A percentile compares a stretch with the other conserved stretches of the same genome.
Conservation (phyloP, 2,888 invertebrate species). For the Hylaea fasciaria region DNA sequence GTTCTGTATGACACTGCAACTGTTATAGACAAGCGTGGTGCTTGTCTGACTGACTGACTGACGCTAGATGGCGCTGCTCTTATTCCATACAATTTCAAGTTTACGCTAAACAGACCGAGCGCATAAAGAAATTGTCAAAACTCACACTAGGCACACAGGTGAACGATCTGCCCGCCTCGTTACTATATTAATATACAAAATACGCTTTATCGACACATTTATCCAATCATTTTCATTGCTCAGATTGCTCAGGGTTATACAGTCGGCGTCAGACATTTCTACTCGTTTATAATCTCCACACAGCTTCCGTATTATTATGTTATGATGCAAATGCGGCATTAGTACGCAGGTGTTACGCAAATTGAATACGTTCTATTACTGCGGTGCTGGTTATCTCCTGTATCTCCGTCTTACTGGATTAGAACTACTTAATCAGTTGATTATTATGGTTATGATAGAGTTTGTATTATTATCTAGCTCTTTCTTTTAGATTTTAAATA, state of each 20-base stretch:
- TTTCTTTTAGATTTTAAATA: background rate
- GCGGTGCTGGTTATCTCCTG: slow-evolving; percentile 28
- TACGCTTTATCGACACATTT: too few species aligned
- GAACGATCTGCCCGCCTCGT: too few species aligned
- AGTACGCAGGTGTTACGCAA: slow-evolving; percentile 30
- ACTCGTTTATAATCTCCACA: slow-evolving; percentile 27
- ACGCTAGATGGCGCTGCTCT: too few species aligned
- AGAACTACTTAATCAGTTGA: slow-evolving; percentile 2
- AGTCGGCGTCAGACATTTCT: slow-evolving; percentile 16
- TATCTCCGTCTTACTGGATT: slow-evolving; percentile 19
- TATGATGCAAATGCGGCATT: slow-evolving; percentile 34
- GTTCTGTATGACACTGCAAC: too few species aligned
- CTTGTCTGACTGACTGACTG: too few species aligned
- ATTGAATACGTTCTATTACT: slow-evolving; percentile 32
- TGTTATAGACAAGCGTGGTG: too few species aligned
- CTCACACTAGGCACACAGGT: too few species aligned
- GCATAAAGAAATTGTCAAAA: too few species aligned
- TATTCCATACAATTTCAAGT: too few species aligned
- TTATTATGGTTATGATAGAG: slow-evolving; percentile 16
- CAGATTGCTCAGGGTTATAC: slow-evolving; percentile 1
- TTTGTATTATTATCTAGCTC: background rate
- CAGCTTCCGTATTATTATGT: slow-evolving; percentile 27
- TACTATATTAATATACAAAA: too few species aligned
- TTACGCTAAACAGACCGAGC: too few species aligned
- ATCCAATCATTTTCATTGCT: too few species aligned